Evolutionary conservation across 2,797 vertebrate genomes (phyloP).

Genomic region (Oreortyx pictus): DNA sequence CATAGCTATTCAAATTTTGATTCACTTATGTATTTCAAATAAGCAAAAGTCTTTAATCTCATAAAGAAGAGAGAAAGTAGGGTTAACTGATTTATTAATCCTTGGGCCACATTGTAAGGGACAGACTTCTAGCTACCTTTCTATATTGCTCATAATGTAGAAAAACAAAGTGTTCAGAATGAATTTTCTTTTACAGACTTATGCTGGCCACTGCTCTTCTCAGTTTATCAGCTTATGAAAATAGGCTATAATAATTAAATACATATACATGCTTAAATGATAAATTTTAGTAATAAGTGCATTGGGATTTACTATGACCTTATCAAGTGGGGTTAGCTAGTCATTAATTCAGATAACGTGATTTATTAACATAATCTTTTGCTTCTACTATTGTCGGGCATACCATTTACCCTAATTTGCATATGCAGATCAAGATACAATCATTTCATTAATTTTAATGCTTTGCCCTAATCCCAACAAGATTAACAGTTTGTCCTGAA

Average conservation of each 20-base stretch:
- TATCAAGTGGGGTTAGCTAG: slow-evolving; percentile 69
- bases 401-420: slow-evolving; percentile 64
- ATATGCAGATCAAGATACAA: slow-evolving; percentile 71
- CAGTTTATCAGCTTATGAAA: slow-evolving; percentile 60
- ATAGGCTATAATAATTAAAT: slow-evolving; percentile 62
- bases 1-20: not conserved
- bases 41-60: not conserved
- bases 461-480: slow-evolving; percentile 65
- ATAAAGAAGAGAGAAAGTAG: not conserved
- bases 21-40: not conserved
- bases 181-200: not conserved
- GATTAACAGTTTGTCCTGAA: slow-evolving; percentile 51
- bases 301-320: slow-evolving; percentile 66
- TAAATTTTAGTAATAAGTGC: slow-evolving; percentile 63
- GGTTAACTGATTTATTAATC: not conserved
- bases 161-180: not conserved
- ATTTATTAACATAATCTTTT: slow-evolving; percentile 73
- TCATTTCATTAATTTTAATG: slow-evolving; percentile 75
- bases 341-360: slow-evolving; percentile 76
- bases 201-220: not conserved
- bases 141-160: not conserved
- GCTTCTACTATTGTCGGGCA: slow-evolving; percentile 50
- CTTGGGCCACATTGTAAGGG: not conserved
- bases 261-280: slow-evolving; percentile 54
- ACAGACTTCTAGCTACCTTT: not conserved